Evolutionary conservation across 2,888 invertebrate genomes (phyloP), one percentile per base, ranked within the genome.

Genomic region (Melangyna quadrimaculata): DNA sequence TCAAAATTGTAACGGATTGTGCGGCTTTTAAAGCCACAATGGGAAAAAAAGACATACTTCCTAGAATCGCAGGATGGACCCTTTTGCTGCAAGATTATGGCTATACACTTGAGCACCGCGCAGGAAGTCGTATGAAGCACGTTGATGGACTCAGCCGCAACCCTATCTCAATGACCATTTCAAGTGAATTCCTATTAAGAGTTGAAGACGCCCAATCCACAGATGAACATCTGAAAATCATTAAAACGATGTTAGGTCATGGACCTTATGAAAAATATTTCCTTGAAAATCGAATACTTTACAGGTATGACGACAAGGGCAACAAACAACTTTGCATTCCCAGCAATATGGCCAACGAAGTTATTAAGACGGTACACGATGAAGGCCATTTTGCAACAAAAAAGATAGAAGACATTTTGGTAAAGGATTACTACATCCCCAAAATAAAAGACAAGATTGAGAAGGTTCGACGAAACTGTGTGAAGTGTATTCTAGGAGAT

Each of bases 281-380:
- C 19, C 32, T 57, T n/a, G 48, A 32, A 24, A 19, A 45, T 4
- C 10, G 14, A 29, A 29, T 48, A n/a, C 17, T 67, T 2, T 32
- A 48, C 48, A 67, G 35, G 9, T 45, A 45, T n/a, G 51, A 67
- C 24, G 48, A 32, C 19, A 48, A 67, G 19, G 83, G 73, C 0
- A 48, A 65, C 45, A 51, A 63, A 0, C 8, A 88, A 4, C 75
- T 90, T 12, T 88, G 89, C 0, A 88, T 91, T 22, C 91, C 91
- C 0, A 89, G 84, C 32, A 24, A 22, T 5, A 89, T 92, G 89
- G 88, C 90, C 77, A 69, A 32, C 0, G 89, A 91, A 73, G 88
- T 92, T 9, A 91, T 92, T 9, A 87, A 87, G 67, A 88, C 57
- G 32, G 87, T 87, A 0, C 91, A 91, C 81, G 90, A 90, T 45